Evolutionary conservation across 2,888 invertebrate species (phyloP), one percentile per base, ranked within the genome.

Genomic region (Drosophila borborema): DNA sequence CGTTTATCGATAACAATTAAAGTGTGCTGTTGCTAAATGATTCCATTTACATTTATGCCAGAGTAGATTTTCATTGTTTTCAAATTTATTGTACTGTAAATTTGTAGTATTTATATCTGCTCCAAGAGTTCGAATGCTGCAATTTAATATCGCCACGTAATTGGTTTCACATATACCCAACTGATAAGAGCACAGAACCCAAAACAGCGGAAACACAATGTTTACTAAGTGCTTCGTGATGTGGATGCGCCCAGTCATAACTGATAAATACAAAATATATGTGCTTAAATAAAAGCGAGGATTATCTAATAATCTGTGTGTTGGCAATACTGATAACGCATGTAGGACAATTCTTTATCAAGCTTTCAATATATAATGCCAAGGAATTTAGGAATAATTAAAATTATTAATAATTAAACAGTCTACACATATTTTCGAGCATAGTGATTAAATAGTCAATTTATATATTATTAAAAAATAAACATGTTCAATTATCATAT

Each of bases 1-100:
- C 64, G 56, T 49, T 68, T 67, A 76, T 80, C 77, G 76, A 66
- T 76, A 72, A 76, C 63, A 51, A 72, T 61, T 65, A 49, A 38
- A 51, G n/a, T 1, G 16, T 1, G 2, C 28, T 49, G 31, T 9
- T 45, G 54, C 34, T 53, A 49, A 55, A 64, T 66, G 45, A 46
- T 34, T 51, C 46, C 61, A 79, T 63, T 69, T 65, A 48, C 58
- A 66, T 46, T 41, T 55, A 18, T 14, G 14, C n/a, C 36, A 55
- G 3, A 8, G 20, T 34, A 6, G n/a, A 8, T 16, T 61, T 53
- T 43, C 43, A 34, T 51, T 60, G 40, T 60, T 49, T 46, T 10
- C 23, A 8, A 23, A 41, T 28, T 28, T 28, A 28, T 28, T 28
- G 9, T 8, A 8, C 23, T 49, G 28, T 3, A 5, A 10, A 31